These are phyloP conservation scores for Heterocephalus glaber DNA, from an alignment of 2,113 vertebrate species.

Conservation along the genomic window DNA sequence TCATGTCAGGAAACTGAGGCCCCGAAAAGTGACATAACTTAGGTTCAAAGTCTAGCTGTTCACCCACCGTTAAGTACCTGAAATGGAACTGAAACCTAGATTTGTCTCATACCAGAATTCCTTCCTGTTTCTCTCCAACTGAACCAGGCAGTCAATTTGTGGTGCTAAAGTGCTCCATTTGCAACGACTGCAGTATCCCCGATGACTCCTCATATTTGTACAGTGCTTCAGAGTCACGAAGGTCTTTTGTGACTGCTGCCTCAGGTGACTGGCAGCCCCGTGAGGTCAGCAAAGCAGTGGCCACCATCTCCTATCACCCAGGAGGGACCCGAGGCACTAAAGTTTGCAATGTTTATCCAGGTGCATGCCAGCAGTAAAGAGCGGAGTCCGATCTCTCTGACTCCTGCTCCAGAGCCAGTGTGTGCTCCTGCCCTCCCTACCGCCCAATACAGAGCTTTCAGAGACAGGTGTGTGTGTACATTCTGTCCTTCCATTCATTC, in stretches of 20 bases:
- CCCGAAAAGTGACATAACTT: conserved; percentile 1
- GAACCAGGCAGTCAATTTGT: not conserved
- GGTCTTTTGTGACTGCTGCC: not conserved
- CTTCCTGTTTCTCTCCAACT: conserved; percentile 35
- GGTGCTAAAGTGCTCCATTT: not conserved
- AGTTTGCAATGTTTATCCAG: not conserved
- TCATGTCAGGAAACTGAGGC: conserved; percentile 50
- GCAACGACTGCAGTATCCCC: not conserved
- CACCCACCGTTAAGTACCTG: not conserved
- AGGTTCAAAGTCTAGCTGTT: not conserved
- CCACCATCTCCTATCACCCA: not conserved
- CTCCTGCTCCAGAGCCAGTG: not conserved
- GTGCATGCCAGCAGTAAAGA: not conserved
- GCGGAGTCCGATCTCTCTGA: not conserved
- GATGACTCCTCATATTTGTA: not conserved
- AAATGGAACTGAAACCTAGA: conserved; percentile 14
- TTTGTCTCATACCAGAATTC: conserved; percentile 13
- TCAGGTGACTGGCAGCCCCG: not conserved
- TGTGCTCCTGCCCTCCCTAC: not conserved
- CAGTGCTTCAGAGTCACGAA: not conserved
- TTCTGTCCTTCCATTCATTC: not conserved
- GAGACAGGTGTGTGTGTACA: not conserved
- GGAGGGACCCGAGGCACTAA: not conserved
- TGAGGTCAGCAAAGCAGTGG: not conserved
- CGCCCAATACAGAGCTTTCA: not conserved